Evolutionary conservation across 2,113 vertebrate species (phyloP).

Genomic region (Sigmodon hispidus): DNA sequence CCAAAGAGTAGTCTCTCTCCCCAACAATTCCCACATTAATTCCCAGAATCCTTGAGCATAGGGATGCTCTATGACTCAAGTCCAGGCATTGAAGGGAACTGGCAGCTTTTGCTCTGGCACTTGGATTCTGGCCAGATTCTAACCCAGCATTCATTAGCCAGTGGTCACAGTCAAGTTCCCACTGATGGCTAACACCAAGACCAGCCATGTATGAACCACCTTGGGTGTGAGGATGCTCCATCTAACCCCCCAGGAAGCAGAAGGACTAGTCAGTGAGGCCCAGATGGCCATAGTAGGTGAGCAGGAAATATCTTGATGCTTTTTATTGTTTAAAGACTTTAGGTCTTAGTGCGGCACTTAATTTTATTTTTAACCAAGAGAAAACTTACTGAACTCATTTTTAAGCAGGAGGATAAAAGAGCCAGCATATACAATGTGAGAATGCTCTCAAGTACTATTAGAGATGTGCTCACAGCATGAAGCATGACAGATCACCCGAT

Average conservation of each 20-base stretch:
- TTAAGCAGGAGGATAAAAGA: not conserved
- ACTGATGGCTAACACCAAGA: rapidly evolving
- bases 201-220: rapidly evolving
- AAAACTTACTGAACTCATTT: not conserved
- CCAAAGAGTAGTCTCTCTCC: rapidly evolving
- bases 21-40: rapidly evolving
- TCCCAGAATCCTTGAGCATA: not conserved
- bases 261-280: not conserved
- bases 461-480: rapidly evolving
- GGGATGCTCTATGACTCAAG: too few relatives aligned
- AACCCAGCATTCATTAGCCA: not conserved
- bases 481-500: not conserved
- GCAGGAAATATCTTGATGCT: not conserved
- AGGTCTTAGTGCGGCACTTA: not conserved
- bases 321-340: not conserved
- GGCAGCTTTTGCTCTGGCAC: not conserved
- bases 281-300: not conserved
- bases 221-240: rapidly evolving
- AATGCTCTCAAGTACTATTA: not conserved
- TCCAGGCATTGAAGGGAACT: not conserved
- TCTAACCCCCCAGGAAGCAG: rapidly evolving
- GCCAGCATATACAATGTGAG: not conserved
- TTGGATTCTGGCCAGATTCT: not conserved
- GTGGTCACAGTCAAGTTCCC: not conserved
- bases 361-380: not conserved